Evolutionary conservation across 1,140 invertebrate genomes (phyloP).

Genomic region (Amyelois transitella): DNA sequence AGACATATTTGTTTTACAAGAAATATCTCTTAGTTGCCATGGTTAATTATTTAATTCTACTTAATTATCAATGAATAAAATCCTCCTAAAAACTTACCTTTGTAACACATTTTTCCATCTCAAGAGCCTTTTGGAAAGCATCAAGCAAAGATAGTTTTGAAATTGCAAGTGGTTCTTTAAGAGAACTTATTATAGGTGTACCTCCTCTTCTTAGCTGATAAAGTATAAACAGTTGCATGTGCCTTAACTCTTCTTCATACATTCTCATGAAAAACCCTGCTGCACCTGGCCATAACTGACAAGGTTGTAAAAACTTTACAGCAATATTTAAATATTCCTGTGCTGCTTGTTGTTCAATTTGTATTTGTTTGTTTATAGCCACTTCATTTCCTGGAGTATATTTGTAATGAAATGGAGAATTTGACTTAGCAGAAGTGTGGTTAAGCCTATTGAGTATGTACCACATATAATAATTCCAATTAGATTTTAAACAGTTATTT

Average conservation of each 20-base stretch:
- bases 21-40: too few species aligned
- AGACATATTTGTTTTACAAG: too few species aligned
- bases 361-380: conserved; percentile 29
- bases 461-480: not conserved
- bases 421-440: not conserved
- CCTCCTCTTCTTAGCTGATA: conserved; percentile 32
- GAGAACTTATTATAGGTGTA: conserved; percentile 13
- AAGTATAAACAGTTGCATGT: conserved; percentile 29
- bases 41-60: too few species aligned
- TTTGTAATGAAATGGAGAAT: conserved; percentile 1
- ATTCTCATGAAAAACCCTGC: conserved; percentile 35
- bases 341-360: conserved; percentile 28
- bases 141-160: conserved; percentile 18
- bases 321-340: conserved; percentile 30
- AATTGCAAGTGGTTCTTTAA: not conserved
- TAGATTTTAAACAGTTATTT: not conserved
- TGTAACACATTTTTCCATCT: conserved; percentile 27
- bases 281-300: conserved; percentile 17
- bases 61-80: too few species aligned
- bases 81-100: conserved; percentile 10
- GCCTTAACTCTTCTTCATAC: conserved; percentile 31
- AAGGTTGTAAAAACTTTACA: conserved; percentile 24
- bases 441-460: not conserved
- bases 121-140: conserved; percentile 25
- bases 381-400: conserved; percentile 20